Percentiles rank a stretch among this genome's conserved stretches.
Evolutionary conservation across 2,888 invertebrate species (phyloP).

Genomic region (Euplagia quadripunctaria): DNA sequence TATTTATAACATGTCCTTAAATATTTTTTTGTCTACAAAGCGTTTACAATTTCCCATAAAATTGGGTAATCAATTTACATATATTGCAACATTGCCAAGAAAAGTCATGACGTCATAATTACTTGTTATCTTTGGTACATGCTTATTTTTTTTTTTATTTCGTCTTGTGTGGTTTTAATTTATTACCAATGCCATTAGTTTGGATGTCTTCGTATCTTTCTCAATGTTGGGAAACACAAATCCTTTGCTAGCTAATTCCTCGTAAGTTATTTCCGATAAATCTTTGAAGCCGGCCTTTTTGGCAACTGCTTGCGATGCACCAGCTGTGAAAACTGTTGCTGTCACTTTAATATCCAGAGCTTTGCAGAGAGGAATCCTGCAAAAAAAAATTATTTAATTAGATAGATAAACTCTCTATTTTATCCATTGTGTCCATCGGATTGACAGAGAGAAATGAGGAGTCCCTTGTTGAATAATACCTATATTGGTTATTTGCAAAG

Average conservation of each 20-base stretch:
- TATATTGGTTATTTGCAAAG: no score
- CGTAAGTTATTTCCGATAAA: slow-evolving; percentile 76
- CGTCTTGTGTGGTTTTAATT: slow-evolving; percentile 17
- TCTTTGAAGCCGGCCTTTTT: slow-evolving; percentile 81
- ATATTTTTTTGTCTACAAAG: background rate
- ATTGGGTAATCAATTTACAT: background rate
- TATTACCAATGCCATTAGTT: slow-evolving; percentile 77
- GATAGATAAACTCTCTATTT: background rate
- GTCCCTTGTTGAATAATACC: no score
- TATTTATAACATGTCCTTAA: no score
- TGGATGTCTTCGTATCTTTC: slow-evolving; percentile 75
- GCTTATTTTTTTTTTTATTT: background rate
- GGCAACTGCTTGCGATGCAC: slow-evolving; percentile 83
- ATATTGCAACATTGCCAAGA: slow-evolving; percentile 6
- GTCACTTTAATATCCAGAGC: slow-evolving; percentile 81
- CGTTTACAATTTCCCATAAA: slow-evolving; percentile 1
- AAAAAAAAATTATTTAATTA: slow-evolving; percentile 36
- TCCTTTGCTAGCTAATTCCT: slow-evolving; percentile 77
- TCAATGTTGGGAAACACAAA: slow-evolving; percentile 78
- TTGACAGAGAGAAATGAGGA: no score
- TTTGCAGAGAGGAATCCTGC: slow-evolving; percentile 83
- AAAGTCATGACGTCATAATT: no score
- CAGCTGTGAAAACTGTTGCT: slow-evolving; percentile 85
- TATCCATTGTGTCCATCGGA: no score
- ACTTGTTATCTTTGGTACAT: background rate